Base-by-base conservation (phyloP, 2,113 vertebrate genomes). In the Typhlomys cinereus region DNA sequence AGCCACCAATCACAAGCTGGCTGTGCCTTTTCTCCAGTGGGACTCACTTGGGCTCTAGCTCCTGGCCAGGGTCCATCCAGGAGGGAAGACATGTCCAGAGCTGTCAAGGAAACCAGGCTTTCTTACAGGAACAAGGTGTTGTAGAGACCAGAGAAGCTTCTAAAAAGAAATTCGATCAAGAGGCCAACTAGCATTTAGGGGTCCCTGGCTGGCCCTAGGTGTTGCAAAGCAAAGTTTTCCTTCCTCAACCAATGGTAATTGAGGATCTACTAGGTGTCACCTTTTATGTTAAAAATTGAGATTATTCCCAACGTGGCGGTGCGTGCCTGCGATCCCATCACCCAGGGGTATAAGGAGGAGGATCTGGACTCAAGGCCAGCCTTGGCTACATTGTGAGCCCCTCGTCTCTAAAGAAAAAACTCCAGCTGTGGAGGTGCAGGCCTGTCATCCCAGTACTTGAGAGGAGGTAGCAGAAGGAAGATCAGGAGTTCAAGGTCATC, bases 81-180 rank as follows among this genome's bases (percentile, higher is more conserved):
- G 87, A 76, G 89, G 62, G 29, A 52, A 29, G 88, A 85, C 90
- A 97, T 97, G 97, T 97, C 97, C 97, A 97, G 98, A 97, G 97
- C 98, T 98, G 97, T 97, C 97, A 67, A 85, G 46, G 66, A 86
- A 62, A 27, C 17, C 44, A 15, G 8, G 9, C 25, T 71, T 29
- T 52, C 64, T 66, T 4, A 25, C 69, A 82, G 73, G 66, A 79
- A 20, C 71, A 52, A 61, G 81, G 4, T 92, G n/a, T 13, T 50
- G 69, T 54, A 36, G 15, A 4, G 3, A 18, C 23, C 90, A 52
- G 69, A 67, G 34, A 83, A 50, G 23, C 52, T 76, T 34, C 50
- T 36, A 2, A 34, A 2, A 34, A 80, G 74, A 36, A 44, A 46
- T 57, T 79, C 62, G 41, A 36, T 39, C 71, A 20, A 29, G 41